Evolutionary conservation across 2,888 invertebrate species (phyloP).

Genomic region (Spicauda simplicius): DNA sequence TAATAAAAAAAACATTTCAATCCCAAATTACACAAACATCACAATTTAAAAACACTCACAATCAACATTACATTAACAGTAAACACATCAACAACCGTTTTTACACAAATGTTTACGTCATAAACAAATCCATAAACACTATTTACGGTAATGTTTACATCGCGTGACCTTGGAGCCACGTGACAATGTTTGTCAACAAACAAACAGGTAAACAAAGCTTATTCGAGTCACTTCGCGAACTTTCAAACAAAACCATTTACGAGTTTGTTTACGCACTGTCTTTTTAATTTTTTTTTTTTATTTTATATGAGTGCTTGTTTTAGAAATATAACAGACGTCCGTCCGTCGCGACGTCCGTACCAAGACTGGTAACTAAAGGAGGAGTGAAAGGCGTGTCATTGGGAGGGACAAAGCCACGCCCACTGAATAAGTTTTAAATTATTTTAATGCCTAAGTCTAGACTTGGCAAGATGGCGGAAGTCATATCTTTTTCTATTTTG

Average conservation of each 20-base stretch:
- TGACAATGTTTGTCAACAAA: conserved; percentile 60
- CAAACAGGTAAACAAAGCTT: conserved; percentile 42
- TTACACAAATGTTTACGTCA: neutral
- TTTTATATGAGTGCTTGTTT: conserved; percentile 14
- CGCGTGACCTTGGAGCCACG: conserved; percentile 46
- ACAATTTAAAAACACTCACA: conserved; percentile 4
- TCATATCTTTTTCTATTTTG: neutral
- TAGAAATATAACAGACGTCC: conserved; percentile 14
- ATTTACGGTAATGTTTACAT: conserved; percentile 44
- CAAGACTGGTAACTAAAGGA: conserved; percentile 14
- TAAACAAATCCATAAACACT: conserved; percentile 28
- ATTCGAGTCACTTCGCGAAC: conserved; percentile 10
- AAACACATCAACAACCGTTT: too few species aligned
- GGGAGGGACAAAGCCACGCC: conserved; percentile 39
- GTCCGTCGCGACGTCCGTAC: neutral
- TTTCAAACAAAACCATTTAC: neutral
- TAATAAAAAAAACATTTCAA: neutral
- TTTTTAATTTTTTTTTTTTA: conserved; percentile 8
- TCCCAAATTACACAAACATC: neutral
- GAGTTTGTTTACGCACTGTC: neutral
- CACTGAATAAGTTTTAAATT: conserved; percentile 44
- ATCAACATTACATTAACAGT: too few species aligned
- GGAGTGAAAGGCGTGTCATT: conserved; percentile 26
- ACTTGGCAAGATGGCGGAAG: conserved; percentile 49
- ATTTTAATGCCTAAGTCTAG: conserved; percentile 47